phyloP scores from a whole-genome alignment of 2,888 invertebrate genomes.

The Ganaspis brasiliensis region DNA sequence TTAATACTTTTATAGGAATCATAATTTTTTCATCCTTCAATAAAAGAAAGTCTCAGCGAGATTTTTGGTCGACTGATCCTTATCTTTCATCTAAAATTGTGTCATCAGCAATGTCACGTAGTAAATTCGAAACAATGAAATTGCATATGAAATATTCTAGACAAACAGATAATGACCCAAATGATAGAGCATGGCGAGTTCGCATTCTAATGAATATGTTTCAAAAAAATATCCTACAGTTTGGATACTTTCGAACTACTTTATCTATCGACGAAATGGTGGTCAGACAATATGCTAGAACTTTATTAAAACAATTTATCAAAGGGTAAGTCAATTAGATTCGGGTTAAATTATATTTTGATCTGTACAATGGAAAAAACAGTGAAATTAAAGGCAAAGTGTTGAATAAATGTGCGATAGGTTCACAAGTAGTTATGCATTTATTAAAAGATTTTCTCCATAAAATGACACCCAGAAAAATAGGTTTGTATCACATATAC shows the following conservation, averaged over 20 bases:
- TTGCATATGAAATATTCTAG: neutral
- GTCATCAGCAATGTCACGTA: conserved; percentile 51
- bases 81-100: neutral
- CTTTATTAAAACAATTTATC: conserved; percentile 58
- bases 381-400: conserved; percentile 45
- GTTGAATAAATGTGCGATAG: conserved; percentile 55
- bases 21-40: conserved; percentile 50
- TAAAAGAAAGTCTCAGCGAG: conserved; percentile 51
- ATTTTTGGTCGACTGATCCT: conserved; percentile 48
- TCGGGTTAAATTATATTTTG: conserved; percentile 58
- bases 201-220: neutral
- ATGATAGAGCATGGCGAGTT: neutral
- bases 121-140: neutral
- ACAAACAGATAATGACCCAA: neutral
- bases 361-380: conserved; percentile 59
- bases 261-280: conserved; percentile 59
- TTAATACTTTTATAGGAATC: conserved; percentile 49
- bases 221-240: conserved; percentile 42
- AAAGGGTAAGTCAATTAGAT: conserved; percentile 57
- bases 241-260: conserved; percentile 50
- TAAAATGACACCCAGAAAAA: conserved; percentile 43
- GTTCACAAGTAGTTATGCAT: conserved; percentile 58
- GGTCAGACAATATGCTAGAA: conserved; percentile 56
- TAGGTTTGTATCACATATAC: conserved; percentile 54
- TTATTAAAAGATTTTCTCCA: conserved; percentile 53